phyloP scores from a whole-genome alignment of 2,113 vertebrate species.

The Neotoma lepida region DNA sequence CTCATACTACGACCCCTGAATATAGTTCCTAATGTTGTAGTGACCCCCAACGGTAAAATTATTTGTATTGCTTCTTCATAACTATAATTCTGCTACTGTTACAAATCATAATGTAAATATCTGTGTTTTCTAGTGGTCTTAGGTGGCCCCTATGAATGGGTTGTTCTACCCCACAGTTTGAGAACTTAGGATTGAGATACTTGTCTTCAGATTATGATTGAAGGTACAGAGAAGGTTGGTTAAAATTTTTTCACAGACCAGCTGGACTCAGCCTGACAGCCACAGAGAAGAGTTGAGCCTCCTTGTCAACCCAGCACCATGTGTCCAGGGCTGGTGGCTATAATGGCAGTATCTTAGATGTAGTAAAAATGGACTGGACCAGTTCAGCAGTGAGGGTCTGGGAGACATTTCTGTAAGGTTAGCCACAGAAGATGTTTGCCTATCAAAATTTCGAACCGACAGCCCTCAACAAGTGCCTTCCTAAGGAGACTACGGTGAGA shows the following conservation, averaged over 20 bases:
- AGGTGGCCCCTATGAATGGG: not conserved
- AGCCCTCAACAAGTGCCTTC: not conserved
- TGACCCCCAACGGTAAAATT: not conserved
- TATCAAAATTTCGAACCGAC: not conserved
- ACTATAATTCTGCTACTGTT: not conserved
- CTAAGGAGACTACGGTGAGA: not conserved
- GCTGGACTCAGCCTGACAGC: not conserved
- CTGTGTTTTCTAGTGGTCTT: not conserved
- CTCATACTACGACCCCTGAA: not conserved
- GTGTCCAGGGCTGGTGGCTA: not conserved
- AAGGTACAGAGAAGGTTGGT: not conserved
- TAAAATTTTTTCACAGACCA: not conserved
- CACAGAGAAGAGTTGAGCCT: not conserved
- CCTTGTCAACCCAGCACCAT: not conserved
- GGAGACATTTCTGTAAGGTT: not conserved
- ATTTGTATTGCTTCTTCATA: not conserved
- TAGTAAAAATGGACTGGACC: not conserved
- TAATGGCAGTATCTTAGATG: not conserved
- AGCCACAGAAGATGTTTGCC: not conserved
- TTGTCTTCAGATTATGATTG: not conserved
- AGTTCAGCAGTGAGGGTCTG: not conserved
- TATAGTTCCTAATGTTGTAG: not conserved
- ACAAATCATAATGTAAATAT: not conserved
- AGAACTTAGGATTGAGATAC: not conserved
- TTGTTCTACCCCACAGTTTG: not conserved